Evolutionary conservation across 2,797 vertebrate species (phyloP).

Genomic region (Alauda arvensis): DNA sequence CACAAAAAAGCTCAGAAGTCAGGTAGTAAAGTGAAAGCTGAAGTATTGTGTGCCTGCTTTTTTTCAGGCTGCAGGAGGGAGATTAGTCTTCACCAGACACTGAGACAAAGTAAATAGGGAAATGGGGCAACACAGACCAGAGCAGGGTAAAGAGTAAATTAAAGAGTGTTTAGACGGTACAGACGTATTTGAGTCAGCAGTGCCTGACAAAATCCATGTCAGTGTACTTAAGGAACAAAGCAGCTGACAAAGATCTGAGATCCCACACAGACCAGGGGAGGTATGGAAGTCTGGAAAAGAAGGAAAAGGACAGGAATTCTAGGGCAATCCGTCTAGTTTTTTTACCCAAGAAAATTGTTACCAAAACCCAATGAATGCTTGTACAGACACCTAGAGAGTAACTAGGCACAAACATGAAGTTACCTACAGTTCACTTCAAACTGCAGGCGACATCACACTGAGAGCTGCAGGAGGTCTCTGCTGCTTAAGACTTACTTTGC

Average conservation of each 20-base stretch:
- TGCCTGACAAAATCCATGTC: slow-evolving; percentile 20
- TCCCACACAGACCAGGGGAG: not conserved
- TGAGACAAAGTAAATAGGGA: slow-evolving; percentile 33
- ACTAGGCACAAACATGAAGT: not conserved
- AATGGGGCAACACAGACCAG: slow-evolving; percentile 21
- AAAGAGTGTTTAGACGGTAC: not conserved
- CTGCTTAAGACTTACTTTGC: not conserved
- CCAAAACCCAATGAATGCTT: not conserved
- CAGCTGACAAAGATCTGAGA: not conserved
- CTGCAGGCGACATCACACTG: not conserved
- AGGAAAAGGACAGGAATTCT: not conserved
- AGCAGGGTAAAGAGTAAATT: slow-evolving; percentile 2
- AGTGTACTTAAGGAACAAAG: slow-evolving; percentile 17
- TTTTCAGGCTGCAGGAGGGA: slow-evolving; percentile 21
- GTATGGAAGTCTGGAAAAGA: not conserved
- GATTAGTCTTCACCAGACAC: slow-evolving; percentile 27
- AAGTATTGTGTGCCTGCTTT: slow-evolving; percentile 2
- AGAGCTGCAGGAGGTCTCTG: not conserved
- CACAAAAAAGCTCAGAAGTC: not conserved
- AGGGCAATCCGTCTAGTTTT: not conserved
- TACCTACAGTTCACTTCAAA: not conserved
- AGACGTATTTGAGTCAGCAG: not conserved
- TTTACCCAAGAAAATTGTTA: not conserved
- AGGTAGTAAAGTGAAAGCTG: not conserved
- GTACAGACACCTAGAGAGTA: not conserved